Conservation (phyloP, 1,140 invertebrate genomes). For the Agrypnia vestita region DNA sequence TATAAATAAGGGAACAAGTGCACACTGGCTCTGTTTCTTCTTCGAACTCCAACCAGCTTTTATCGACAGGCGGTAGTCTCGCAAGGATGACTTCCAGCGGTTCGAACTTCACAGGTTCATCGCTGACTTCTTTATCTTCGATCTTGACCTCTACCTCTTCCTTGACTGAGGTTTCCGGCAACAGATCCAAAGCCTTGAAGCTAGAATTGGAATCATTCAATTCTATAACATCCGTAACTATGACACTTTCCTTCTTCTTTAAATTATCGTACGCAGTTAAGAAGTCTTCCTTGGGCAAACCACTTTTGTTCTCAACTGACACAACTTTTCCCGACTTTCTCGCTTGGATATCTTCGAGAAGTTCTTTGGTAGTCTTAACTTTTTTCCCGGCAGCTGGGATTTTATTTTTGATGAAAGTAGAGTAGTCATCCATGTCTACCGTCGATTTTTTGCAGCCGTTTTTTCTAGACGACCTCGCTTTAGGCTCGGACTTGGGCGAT, state of each 20-base stretch:
- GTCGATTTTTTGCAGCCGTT: conserved; percentile 57
- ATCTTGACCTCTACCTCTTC: conserved; percentile 31
- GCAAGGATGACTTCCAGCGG: conserved; percentile 56
- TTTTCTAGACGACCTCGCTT: conserved; percentile 52
- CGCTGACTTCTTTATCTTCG: conserved; percentile 9
- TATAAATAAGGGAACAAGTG: conserved; percentile 61
- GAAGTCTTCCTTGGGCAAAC: conserved; percentile 68
- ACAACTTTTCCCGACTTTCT: conserved; percentile 61
- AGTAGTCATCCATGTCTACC: conserved; percentile 56
- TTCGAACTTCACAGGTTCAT: conserved; percentile 53
- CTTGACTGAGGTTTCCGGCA: conserved; percentile 42
- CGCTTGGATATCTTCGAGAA: conserved; percentile 70
- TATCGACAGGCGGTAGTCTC: conserved; percentile 51
- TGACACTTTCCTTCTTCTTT: conserved; percentile 43
- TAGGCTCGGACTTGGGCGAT: conserved; percentile 51
- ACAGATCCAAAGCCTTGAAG: conserved; percentile 40
- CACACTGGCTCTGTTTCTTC: conserved; percentile 46
- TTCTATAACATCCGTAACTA: conserved; percentile 61
- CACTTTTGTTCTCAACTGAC: conserved; percentile 59
- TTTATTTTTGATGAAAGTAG: conserved; percentile 58
- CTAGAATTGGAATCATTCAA: conserved; percentile 63
- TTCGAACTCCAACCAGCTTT: conserved; percentile 1
- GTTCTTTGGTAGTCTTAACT: conserved; percentile 64
- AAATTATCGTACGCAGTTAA: conserved; percentile 65
- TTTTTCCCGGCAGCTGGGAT: conserved; percentile 58